Evolutionary conservation across 2,797 vertebrate species (phyloP).

Genomic region (Monodelphis domestica): DNA sequence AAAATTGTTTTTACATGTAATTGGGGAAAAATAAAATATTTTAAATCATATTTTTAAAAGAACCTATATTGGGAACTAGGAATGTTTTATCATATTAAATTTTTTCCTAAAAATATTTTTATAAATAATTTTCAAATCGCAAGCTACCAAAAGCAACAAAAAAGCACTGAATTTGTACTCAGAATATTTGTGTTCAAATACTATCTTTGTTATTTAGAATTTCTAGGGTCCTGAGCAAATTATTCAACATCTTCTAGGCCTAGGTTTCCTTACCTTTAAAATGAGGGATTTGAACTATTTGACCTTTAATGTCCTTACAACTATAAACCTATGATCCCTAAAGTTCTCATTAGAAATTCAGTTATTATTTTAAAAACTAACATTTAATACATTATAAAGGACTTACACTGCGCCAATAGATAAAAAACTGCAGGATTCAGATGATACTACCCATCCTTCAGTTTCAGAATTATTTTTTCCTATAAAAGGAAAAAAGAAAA

Average conservation of each 20-base stretch:
- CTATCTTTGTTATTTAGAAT: not conserved
- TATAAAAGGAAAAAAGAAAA: slow-evolving; percentile 80
- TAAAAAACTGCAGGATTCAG: slow-evolving; percentile 99
- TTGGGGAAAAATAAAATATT: too few relatives aligned
- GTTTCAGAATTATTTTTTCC: slow-evolving; percentile 91
- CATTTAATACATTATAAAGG: not conserved
- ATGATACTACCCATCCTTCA: slow-evolving; percentile 98
- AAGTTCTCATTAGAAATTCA: not conserved
- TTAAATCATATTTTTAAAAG: not conserved
- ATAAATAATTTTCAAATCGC: not conserved
- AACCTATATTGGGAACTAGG: not conserved
- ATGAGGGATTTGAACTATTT: not conserved
- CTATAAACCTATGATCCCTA: not conserved
- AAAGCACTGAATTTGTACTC: not conserved
- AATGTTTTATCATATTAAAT: not conserved
- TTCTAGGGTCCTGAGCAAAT: not conserved
- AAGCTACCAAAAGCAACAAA: not conserved
- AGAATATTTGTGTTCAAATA: not conserved
- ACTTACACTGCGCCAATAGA: slow-evolving; percentile 97
- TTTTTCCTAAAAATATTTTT: not conserved
- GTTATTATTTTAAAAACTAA: not conserved
- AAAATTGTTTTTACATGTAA: too few relatives aligned
- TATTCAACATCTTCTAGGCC: not conserved
- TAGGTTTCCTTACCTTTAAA: not conserved
- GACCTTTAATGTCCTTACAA: not conserved